Percentiles rank a stretch among this genome's conserved stretches.
Evolutionary conservation across 1,140 invertebrate species (phyloP).

Genomic region (Tetragnatha versicolor): DNA sequence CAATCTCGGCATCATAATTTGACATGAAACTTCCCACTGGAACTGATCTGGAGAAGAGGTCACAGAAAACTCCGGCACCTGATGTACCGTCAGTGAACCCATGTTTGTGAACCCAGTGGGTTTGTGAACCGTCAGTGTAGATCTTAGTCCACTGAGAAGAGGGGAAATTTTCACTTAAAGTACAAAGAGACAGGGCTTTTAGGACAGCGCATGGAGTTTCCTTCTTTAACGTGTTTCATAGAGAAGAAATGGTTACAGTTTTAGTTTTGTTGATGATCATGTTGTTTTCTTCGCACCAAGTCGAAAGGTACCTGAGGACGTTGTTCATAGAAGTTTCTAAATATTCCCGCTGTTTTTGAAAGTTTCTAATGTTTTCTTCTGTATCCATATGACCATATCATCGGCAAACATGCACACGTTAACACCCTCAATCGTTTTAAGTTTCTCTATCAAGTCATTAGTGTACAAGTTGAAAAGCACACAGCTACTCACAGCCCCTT

Average conservation of each 20-base stretch:
- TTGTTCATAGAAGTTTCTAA: neutral
- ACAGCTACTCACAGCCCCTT: constrained; percentile 2
- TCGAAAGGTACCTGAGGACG: neutral
- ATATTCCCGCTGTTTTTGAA: neutral
- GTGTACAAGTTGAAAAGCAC: neutral
- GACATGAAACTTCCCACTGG: no score
- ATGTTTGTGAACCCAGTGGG: no score
- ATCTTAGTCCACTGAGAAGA: no score
- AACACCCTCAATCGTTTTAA: neutral
- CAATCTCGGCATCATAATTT: no score
- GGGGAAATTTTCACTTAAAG: no score
- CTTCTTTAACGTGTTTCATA: neutral
- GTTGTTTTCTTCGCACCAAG: neutral
- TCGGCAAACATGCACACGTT: constrained; percentile 18
- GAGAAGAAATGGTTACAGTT: constrained; percentile 6
- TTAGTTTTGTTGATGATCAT: constrained; percentile 1
- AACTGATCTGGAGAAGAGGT: no score
- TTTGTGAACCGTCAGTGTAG: no score
- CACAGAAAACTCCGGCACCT: no score
- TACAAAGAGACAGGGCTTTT: no score
- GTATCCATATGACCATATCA: constrained; percentile 13
- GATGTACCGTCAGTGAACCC: no score
- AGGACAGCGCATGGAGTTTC: no score
- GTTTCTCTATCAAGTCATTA: neutral
- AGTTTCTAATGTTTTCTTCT: neutral